A percentile compares a stretch with the other conserved stretches of the same genome.
These are phyloP conservation scores for Onychomys leucogaster DNA, from an alignment of 2,797 vertebrate species.

Conservation along the genomic window DNA sequence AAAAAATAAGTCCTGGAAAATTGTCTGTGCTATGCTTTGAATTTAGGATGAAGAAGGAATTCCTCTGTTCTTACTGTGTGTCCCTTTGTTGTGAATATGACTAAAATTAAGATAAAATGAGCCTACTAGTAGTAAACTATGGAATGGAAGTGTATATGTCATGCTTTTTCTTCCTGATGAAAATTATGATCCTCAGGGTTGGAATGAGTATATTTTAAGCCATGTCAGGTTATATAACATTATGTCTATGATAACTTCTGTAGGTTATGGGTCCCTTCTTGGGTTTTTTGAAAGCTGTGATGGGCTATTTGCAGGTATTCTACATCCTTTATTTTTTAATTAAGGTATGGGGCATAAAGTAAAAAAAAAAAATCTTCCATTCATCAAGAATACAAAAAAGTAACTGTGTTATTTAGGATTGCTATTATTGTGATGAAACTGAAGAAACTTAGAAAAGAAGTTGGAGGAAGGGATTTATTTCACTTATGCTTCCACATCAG, in stretches of 20 bases:
- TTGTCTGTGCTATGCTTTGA: background rate
- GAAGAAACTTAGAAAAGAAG: background rate
- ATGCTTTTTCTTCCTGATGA: slow-evolving; percentile 54
- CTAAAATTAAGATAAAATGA: slow-evolving; percentile 25
- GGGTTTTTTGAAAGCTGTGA: background rate
- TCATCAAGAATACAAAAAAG: background rate
- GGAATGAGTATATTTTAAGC: background rate
- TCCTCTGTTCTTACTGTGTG: background rate
- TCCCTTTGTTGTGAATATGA: slow-evolving; percentile 43
- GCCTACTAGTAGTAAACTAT: background rate
- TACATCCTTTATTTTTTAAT: background rate
- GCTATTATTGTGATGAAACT: background rate
- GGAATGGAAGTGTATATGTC: background rate
- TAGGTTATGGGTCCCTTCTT: background rate
- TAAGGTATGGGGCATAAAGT: background rate
- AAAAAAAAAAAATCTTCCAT: background rate
- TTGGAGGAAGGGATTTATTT: background rate
- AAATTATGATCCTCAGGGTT: background rate
- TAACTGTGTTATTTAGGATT: background rate
- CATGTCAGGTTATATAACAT: background rate
- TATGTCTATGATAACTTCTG: background rate
- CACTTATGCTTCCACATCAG: background rate
- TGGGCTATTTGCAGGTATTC: background rate
- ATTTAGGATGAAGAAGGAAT: background rate
- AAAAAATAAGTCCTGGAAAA: slow-evolving; percentile 65